phyloP scores from a whole-genome alignment of 2,113 vertebrate genomes.

The Chinchilla lanigera region DNA sequence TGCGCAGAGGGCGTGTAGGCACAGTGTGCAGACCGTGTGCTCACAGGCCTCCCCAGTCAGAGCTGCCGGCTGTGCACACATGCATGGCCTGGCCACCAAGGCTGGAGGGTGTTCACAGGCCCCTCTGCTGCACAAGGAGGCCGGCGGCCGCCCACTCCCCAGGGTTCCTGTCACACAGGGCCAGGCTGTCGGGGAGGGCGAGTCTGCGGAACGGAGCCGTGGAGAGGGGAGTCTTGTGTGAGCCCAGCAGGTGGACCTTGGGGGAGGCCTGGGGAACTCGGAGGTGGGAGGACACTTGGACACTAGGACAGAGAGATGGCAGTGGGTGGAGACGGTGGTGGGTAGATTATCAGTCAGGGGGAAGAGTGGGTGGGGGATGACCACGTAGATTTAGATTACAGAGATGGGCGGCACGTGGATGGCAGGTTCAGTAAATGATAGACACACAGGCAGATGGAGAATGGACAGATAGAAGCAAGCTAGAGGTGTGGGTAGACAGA shows the following conservation, averaged over 20 bases:
- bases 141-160: neutral
- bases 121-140: neutral
- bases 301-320: accelerated
- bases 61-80: neutral
- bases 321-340: neutral
- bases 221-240: too few relatives aligned
- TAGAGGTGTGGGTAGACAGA: accelerated
- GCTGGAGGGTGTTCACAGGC: neutral
- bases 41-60: neutral
- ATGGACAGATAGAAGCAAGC: neutral
- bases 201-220: neutral
- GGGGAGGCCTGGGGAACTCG: neutral
- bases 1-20: neutral
- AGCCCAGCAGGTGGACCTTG: neutral
- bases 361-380: neutral
- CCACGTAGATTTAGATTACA: neutral
- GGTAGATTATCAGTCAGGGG: too few relatives aligned
- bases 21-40: neutral
- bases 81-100: neutral
- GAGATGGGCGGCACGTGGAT: accelerated
- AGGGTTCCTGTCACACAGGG: neutral
- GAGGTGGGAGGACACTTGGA: neutral
- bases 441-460: accelerated
- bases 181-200: neutral
- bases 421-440: accelerated